phyloP scores from a whole-genome alignment of 2,888 invertebrate species.

The Drosophila mimetica region DNA sequence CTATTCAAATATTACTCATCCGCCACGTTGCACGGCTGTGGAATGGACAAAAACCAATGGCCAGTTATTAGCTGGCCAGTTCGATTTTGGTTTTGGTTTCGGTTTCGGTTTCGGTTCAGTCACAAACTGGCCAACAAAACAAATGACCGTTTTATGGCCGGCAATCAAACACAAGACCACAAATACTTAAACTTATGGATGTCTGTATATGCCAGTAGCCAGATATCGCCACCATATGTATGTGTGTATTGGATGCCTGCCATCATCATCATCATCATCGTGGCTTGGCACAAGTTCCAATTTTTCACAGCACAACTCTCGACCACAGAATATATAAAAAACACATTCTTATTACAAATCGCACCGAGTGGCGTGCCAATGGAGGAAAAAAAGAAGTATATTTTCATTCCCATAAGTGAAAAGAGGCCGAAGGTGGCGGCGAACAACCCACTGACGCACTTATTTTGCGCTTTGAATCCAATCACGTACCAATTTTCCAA shows the following conservation, averaged over 20 bases:
- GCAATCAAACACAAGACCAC: conserved; percentile 74
- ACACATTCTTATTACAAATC: conserved; percentile 78
- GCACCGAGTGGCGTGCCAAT: conserved; percentile 64
- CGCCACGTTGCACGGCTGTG: conserved; percentile 45
- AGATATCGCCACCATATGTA: conserved; percentile 35
- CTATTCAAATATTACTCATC: conserved; percentile 49
- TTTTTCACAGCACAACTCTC: conserved; percentile 63
- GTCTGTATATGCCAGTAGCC: conserved; percentile 7
- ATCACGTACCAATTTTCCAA: conserved; percentile 79
- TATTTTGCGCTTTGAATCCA: conserved; percentile 79
- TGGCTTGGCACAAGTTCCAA: conserved; percentile 74
- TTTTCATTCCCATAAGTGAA: conserved; percentile 73
- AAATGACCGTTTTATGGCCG: conserved; percentile 71
- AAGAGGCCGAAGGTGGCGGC: conserved; percentile 9
- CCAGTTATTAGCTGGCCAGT: conserved; percentile 69
- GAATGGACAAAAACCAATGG: conserved; percentile 49
- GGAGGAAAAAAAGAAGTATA: conserved; percentile 48
- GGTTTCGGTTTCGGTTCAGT: conserved; percentile 1
- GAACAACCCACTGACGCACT: conserved; percentile 68
- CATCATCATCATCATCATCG: conserved; percentile 52
- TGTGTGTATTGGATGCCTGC: conserved; percentile 62
- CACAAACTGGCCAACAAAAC: conserved; percentile 56
- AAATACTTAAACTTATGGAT: conserved; percentile 29
- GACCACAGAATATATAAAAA: conserved; percentile 65
- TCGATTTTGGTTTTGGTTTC: conserved; percentile 14